Conservation (phyloP, 2,797 vertebrate genomes). For the Sphenopsis melanotis region DNA sequence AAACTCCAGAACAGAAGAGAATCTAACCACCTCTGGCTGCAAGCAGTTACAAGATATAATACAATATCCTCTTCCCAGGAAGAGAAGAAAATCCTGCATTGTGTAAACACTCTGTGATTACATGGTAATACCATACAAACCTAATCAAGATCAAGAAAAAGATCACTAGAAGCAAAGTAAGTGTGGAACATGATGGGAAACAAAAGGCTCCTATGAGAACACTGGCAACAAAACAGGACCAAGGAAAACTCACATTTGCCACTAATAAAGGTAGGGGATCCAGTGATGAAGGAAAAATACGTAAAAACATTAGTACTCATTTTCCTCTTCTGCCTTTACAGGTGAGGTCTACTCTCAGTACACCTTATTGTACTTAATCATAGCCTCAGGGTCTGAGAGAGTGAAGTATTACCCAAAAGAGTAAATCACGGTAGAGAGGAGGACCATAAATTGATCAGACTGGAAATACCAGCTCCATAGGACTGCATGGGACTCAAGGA, state of each 20-base stretch:
- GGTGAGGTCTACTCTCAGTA: not conserved
- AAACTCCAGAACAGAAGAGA: not conserved
- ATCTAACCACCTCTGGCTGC: not conserved
- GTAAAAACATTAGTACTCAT: not conserved
- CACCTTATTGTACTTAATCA: rapidly evolving
- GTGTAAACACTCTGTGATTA: not conserved
- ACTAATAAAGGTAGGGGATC: not conserved
- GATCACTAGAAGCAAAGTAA: not conserved
- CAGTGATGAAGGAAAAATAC: not conserved
- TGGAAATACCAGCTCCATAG: not conserved
- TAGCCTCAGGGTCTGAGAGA: not conserved
- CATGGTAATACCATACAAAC: not conserved
- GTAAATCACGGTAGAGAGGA: not conserved
- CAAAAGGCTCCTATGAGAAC: not conserved
- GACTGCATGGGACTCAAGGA: not conserved
- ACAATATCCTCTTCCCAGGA: not conserved
- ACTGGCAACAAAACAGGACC: not conserved
- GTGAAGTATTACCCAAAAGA: not conserved
- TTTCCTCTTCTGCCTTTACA: not conserved
- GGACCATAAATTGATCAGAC: not conserved
- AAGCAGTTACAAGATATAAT: not conserved
- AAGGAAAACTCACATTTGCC: not conserved
- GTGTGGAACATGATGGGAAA: not conserved
- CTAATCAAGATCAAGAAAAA: not conserved
- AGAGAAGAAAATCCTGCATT: not conserved